These are phyloP conservation scores for Microplitis manilae DNA, from an alignment of 2,888 invertebrate species.

Conservation along the genomic window DNA sequence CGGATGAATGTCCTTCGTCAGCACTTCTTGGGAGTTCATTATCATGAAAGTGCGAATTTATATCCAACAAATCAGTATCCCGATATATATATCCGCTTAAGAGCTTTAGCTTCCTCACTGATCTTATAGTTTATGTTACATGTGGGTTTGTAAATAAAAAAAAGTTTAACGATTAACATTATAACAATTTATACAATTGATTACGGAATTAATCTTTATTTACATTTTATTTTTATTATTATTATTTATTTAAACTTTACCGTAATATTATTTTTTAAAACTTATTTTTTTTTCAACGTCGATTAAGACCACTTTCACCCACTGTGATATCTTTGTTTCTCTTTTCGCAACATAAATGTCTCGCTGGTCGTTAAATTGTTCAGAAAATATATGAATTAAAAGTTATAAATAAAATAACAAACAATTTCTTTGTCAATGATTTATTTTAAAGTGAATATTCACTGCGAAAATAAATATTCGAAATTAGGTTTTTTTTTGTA, in stretches of 20 bases:
- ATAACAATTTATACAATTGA: neutral
- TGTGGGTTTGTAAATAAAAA: neutral
- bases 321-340: conserved; percentile 46
- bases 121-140: neutral
- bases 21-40: conserved; percentile 46
- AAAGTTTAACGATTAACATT: neutral
- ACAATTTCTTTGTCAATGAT: neutral
- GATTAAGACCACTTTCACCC: conserved; percentile 35
- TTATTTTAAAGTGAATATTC: no score
- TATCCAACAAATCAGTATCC: conserved; percentile 39
- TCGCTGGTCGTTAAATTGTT: neutral
- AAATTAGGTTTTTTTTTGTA: no score
- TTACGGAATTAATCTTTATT: neutral
- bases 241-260: neutral
- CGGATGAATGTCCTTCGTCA: conserved; percentile 30
- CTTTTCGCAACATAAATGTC: conserved; percentile 46
- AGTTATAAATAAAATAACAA: conserved; percentile 18
- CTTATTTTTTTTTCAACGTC: neutral
- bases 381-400: conserved; percentile 13
- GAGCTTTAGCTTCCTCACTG: conserved; percentile 43
- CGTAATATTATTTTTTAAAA: no score
- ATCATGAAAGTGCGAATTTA: conserved; percentile 57
- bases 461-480: no score
- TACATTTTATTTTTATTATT: neutral
- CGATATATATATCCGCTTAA: conserved; percentile 42